phyloP scores from a whole-genome alignment of 2,797 vertebrate genomes.

The Sebastes trivittatus region DNA sequence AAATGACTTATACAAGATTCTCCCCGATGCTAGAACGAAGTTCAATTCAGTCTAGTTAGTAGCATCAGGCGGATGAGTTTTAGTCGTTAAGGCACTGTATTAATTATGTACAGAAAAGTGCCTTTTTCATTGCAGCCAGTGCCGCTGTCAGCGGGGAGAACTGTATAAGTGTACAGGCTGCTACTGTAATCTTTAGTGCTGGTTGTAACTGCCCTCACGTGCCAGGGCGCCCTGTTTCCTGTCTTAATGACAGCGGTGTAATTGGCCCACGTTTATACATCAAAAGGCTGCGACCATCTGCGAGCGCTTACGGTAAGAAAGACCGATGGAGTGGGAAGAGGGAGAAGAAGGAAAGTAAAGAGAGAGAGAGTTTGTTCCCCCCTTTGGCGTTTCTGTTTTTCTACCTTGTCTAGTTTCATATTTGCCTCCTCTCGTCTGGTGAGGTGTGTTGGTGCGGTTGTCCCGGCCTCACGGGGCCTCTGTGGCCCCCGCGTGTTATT shows the following conservation, averaged over 20 bases:
- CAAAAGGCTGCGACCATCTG: conserved; percentile 57
- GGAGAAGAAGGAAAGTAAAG: conserved; percentile 24
- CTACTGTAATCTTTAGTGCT: conserved; percentile 18
- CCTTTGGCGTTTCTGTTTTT: conserved; percentile 40
- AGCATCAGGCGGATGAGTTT: background rate
- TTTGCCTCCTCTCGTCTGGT: conserved; percentile 29
- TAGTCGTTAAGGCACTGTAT: background rate
- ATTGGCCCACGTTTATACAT: conserved; percentile 40
- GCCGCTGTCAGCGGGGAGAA: background rate
- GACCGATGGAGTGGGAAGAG: background rate
- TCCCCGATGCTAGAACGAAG: background rate
- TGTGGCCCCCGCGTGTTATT: conserved; percentile 59
- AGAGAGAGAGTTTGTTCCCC: conserved; percentile 24
- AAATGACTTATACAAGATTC: background rate
- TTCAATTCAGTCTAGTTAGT: background rate
- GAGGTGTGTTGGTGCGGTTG: background rate
- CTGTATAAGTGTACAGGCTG: background rate
- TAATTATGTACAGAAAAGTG: too few species aligned
- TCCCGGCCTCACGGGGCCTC: background rate
- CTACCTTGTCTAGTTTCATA: conserved; percentile 56
- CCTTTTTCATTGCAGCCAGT: background rate
- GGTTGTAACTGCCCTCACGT: conserved; percentile 7
- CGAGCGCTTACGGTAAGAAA: conserved; percentile 39
- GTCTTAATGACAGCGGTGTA: conserved; percentile 32
- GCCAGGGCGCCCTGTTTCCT: conserved; percentile 31